phyloP scores from a whole-genome alignment of 2,888 invertebrate genomes.

The Carterocephalus palaemon region DNA sequence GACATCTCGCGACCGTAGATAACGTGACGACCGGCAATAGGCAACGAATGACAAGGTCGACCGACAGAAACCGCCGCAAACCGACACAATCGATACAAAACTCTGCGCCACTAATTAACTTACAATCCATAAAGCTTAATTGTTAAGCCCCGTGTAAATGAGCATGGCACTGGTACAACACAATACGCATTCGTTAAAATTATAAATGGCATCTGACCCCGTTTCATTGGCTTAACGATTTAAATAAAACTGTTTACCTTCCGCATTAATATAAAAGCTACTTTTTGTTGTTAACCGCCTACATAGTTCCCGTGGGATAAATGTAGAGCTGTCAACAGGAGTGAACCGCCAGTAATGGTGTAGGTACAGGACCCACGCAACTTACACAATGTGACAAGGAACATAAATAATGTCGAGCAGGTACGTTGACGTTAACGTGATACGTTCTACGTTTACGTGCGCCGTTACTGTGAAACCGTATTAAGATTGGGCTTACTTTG shows the following conservation, averaged over 20 bases:
- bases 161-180: conserved; percentile 20
- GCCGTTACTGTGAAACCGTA: neutral
- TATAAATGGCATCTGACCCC: conserved; percentile 23
- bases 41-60: conserved; percentile 30
- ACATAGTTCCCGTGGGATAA: conserved; percentile 11
- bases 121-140: conserved; percentile 21
- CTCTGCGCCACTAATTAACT: conserved; percentile 27
- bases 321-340: conserved; percentile 15
- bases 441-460: neutral
- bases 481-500: no score
- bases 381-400: conserved; percentile 9
- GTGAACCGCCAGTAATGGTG: conserved; percentile 3
- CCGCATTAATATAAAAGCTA: conserved; percentile 11
- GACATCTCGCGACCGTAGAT: conserved; percentile 46
- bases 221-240: conserved; percentile 20
- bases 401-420: conserved; percentile 6
- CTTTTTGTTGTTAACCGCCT: conserved; percentile 10
- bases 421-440: neutral
- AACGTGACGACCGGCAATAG: conserved; percentile 50
- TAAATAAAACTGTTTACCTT: conserved; percentile 24
- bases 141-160: conserved; percentile 16
- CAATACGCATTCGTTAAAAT: conserved; percentile 25
- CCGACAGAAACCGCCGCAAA: conserved; percentile 23
- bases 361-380: conserved; percentile 1
- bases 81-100: conserved; percentile 26